Conservation (phyloP, 2,113 vertebrate species). For the Elachura formosa region DNA sequence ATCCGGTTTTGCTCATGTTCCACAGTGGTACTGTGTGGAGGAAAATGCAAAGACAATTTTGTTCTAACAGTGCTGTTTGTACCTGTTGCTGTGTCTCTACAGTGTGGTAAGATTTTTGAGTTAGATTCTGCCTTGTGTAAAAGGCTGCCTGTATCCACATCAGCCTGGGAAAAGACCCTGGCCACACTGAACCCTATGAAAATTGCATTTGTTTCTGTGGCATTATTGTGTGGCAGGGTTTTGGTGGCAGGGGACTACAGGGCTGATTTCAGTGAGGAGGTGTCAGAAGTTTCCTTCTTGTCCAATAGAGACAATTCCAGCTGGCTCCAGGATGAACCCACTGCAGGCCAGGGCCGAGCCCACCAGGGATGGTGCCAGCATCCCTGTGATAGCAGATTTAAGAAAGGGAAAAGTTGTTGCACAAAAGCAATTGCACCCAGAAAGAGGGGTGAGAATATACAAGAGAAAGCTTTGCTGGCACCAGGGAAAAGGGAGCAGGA, state of each 20-base stretch:
- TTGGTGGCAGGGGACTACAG: not conserved
- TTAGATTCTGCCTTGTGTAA: not conserved
- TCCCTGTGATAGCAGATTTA: not conserved
- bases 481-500: not conserved
- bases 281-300: fast-evolving
- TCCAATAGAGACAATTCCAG: not conserved
- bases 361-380: not conserved
- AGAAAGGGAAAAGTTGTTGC: not conserved
- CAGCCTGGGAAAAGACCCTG: not conserved
- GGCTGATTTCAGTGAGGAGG: not conserved
- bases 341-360: not conserved
- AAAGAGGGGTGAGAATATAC: not conserved
- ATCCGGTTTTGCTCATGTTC: not conserved
- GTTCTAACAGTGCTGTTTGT: not conserved
- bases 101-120: not conserved
- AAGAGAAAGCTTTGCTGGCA: not conserved
- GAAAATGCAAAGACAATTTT: not conserved
- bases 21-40: not conserved
- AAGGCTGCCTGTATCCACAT: not conserved
- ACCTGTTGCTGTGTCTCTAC: not conserved
- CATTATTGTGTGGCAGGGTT: not conserved
- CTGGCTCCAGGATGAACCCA: not conserved
- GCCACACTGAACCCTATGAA: not conserved
- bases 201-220: not conserved
- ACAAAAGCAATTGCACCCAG: not conserved